These are phyloP conservation scores for Mystacides longicornis DNA, from an alignment of 2,888 invertebrate genomes.

Conservation along the genomic window DNA sequence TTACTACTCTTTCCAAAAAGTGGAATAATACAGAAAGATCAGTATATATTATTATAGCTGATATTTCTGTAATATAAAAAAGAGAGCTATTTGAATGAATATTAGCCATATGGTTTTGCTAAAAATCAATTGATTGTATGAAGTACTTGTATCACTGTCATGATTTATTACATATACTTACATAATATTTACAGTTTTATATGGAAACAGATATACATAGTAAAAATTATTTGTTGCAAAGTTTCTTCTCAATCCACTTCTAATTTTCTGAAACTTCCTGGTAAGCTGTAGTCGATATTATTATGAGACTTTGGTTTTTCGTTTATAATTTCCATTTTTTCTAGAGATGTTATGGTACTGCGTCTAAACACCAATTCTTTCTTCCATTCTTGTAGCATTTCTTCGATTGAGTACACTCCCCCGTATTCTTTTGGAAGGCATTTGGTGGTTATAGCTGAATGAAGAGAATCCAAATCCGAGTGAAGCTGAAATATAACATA, in stretches of 20 bases:
- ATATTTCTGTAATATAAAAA: no score
- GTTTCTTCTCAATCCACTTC: slow-evolving; percentile 67
- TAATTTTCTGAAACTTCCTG: slow-evolving; percentile 62
- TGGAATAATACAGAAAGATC: no score
- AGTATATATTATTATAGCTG: no score
- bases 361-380: slow-evolving; percentile 53
- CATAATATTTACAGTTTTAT: no score
- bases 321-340: slow-evolving; percentile 54
- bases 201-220: no score
- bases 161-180: no score
- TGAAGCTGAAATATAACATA: slow-evolving; percentile 50
- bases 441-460: slow-evolving; percentile 50
- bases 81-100: no score
- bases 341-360: slow-evolving; percentile 51
- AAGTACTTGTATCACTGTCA: no score
- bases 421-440: slow-evolving; percentile 68
- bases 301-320: slow-evolving; percentile 37
- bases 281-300: slow-evolving; percentile 30
- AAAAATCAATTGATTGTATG: no score
- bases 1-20: no score
- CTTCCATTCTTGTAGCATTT: slow-evolving; percentile 65
- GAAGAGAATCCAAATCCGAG: slow-evolving; percentile 51
- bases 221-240: no score
- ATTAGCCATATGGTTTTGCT: no score
- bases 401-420: slow-evolving; percentile 58